Evolutionary conservation across 2,888 invertebrate genomes (phyloP).

Genomic region (Drosophila nr. perissopoda): DNA sequence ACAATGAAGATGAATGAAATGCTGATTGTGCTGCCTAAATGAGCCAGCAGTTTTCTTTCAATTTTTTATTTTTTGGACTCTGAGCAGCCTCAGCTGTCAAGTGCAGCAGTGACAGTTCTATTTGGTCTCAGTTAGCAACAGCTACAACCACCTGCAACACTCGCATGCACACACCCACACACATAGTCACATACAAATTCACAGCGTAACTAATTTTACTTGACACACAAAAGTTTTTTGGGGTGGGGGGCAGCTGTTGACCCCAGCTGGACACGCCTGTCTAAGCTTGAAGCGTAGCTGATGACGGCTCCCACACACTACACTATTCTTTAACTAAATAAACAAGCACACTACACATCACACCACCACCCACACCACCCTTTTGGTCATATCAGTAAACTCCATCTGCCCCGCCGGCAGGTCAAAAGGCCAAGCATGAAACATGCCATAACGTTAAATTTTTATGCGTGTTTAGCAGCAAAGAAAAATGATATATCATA

Average conservation of each 20-base stretch:
- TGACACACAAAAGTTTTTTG: conserved; percentile 49
- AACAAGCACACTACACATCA: conserved; percentile 24
- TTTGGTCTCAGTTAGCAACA: conserved; percentile 51
- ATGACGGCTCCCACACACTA: conserved; percentile 44
- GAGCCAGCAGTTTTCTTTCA: conserved; percentile 35
- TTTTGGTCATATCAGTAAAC: conserved; percentile 48
- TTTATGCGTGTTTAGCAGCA: conserved; percentile 66
- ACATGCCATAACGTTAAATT: conserved; percentile 76
- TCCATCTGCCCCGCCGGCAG: conserved; percentile 54
- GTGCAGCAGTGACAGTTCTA: conserved; percentile 43
- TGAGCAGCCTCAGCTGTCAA: conserved; percentile 33
- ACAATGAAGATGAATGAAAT: conserved; percentile 71
- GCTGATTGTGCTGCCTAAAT: conserved; percentile 19
- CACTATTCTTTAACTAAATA: conserved; percentile 12
- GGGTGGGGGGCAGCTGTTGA: neutral
- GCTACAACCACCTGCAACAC: conserved; percentile 61
- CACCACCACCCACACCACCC: conserved; percentile 16
- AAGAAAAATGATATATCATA: conserved; percentile 11
- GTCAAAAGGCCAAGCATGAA: conserved; percentile 67
- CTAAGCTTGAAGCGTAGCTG: conserved; percentile 40
- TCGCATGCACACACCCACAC: conserved; percentile 8
- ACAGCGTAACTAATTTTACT: conserved; percentile 70
- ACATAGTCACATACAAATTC: conserved; percentile 9
- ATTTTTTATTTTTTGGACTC: neutral
- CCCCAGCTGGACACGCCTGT: conserved; percentile 42